Evolutionary conservation across 1,140 invertebrate species (phyloP), one percentile per base, ranked within the genome.

Genomic region (Epicauta chinensis): DNA sequence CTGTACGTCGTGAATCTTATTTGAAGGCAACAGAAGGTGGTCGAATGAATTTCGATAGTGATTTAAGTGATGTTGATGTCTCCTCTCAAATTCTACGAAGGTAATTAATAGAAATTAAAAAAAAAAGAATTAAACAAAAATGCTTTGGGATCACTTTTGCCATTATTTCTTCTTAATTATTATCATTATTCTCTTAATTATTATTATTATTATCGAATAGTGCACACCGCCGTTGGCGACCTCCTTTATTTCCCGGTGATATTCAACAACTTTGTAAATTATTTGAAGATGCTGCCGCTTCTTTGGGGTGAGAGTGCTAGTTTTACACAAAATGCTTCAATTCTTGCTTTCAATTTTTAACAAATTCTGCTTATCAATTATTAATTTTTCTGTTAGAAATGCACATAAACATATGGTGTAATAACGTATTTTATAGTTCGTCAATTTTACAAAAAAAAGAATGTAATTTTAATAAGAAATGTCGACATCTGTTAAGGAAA

Each of bases 1-100:
- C 87, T 11, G 89, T 87, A 64, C 78, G 92, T 62, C 76, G 92
- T 56, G 89, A 92, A 37, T 95, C 91, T 1, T 96, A 96, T 71
- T 73, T 95, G 53, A 90, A 91, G 73, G 93, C 93, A 6, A 94
- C 91, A 15, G 80, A 82, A 77, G 77, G 77, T 35, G 82, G 84
- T 59, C 73, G 83, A 43, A 76, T 83, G 67, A 77, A 82, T 65
- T 74, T 84, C 51, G 82, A 84, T 57, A 80, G 79, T 58, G 82
- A 85, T 69, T 67, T 81, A 12, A 82, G 81, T 58, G 78, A 80
- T 52, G 68, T 71, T 17, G 81, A 86, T 59, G 41, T 63, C 9
- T 72, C 76, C n/a, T 73, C 79, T 55, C 76, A 79, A 58, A 64
- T 70, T 23, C 66, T 80, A 7, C 73, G 80, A 71, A 83, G 80